phyloP scores from a whole-genome alignment of 23 tunicate species.

The Trididemnum miniatum region DNA sequence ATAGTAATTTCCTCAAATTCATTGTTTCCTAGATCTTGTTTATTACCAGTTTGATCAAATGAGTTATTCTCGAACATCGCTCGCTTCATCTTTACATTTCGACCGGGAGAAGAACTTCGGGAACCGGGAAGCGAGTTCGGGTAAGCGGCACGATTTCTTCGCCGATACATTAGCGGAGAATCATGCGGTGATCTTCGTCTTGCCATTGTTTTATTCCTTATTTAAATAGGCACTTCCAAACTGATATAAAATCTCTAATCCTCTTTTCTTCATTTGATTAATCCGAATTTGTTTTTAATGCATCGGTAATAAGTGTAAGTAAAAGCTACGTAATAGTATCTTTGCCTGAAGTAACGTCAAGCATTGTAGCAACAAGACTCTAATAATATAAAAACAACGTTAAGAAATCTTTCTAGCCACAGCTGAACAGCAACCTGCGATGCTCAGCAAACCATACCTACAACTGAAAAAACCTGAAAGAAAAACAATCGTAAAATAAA shows the following conservation, averaged over 20 bases:
- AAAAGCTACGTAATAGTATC: too few relatives aligned
- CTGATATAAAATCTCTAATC: not conserved
- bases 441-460: too few relatives aligned
- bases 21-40: not conserved
- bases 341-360: too few relatives aligned
- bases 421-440: too few relatives aligned
- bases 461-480: too few relatives aligned
- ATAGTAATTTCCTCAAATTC: not conserved
- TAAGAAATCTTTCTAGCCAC: too few relatives aligned
- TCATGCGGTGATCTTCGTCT: not conserved
- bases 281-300: too few relatives aligned
- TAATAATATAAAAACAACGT: too few relatives aligned
- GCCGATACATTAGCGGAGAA: not conserved
- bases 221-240: not conserved
- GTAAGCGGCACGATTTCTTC: not conserved
- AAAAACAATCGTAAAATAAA: too few relatives aligned
- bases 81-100: slow-evolving; percentile 11
- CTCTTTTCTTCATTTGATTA: not conserved
- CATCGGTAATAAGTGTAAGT: too few relatives aligned
- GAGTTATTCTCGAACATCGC: slow-evolving; percentile 21
- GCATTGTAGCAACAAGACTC: too few relatives aligned
- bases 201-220: not conserved
- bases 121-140: slow-evolving; percentile 29
- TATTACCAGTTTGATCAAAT: not conserved
- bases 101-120: slow-evolving; percentile 16